Base-by-base conservation (phyloP, 2,113 vertebrate genomes). In the Fulmarus glacialis region DNA sequence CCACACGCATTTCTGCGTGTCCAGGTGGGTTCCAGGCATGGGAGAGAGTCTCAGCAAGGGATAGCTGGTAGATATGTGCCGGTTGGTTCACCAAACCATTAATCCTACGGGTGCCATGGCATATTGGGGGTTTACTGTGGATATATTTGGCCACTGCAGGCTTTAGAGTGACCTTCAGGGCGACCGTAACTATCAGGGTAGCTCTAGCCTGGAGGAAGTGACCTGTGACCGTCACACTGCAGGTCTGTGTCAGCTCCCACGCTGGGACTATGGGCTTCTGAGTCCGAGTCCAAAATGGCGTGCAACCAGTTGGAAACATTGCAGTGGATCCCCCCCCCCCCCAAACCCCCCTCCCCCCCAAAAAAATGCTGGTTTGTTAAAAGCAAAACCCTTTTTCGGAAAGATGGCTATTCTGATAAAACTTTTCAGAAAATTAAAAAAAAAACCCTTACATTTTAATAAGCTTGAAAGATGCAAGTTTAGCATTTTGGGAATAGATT, bases 181-280 rank as follows among this genome's bases (percentile, higher is more conserved):
- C 12, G 34, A 22, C 34, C 32, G 26, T 19, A 63, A 0, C 26
- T 15, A 17, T 15, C 6, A 10, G 55, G 8, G 22, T 29, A 58
- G 26, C 8, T 8, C 38, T 26, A 32, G 22, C 11, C 43, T 48
- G 60, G 66, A 64, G 40, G 71, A 30, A 6, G 36, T 24, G 79
- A 68, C 50, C 30, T 53, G 23, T 62, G 68, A 66, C 22, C 52
- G 30, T 34, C 52, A 30, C 3, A 7, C 14, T 26, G 26, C n/a
- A 72, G 66, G 22, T 38, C 66, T 59, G 50, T 32, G 32, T 27
- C 55, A 81, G 42, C 12, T 79, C 48, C 48, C 21, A 24, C 13
- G 4, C 18, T 0, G 0, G 59, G 40, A 48, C 26, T 53, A 6
- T 42, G 38, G 15, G n/a, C 47, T n/a, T 15, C 50, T 22, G 29